phyloP scores from a whole-genome alignment of 2,113 vertebrate species.

The Harpagus bidentatus region DNA sequence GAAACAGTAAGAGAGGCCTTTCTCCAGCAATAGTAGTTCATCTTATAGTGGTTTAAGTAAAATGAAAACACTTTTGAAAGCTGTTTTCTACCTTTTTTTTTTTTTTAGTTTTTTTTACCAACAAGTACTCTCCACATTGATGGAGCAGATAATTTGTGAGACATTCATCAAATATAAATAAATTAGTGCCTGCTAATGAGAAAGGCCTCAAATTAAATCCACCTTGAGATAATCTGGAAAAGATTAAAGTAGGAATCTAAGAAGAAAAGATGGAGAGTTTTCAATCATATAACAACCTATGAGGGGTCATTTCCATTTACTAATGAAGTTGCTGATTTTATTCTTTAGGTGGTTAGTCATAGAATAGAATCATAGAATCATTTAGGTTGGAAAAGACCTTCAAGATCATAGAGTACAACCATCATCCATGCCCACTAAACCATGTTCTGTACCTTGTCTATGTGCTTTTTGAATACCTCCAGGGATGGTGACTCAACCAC shows the following conservation, averaged over 20 bases:
- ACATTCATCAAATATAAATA: conserved; percentile 17
- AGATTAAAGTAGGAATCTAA: not conserved
- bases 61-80: not conserved
- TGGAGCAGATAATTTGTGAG: conserved; percentile 12
- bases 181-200: not conserved
- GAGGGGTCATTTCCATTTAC: not conserved
- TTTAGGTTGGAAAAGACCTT: too few relatives aligned
- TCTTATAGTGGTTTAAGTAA: not conserved
- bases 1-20: not conserved
- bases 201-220: not conserved
- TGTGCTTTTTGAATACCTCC: too few relatives aligned
- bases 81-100: not conserved
- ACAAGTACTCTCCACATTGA: not conserved
- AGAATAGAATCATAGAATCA: too few relatives aligned
- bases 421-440: too few relatives aligned
- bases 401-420: too few relatives aligned
- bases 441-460: too few relatives aligned
- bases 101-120: not conserved
- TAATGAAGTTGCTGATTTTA: not conserved
- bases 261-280: not conserved
- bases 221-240: not conserved
- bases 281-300: not conserved
- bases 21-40: not conserved
- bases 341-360: not conserved
- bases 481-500: too few relatives aligned